A percentile compares a stretch with the other conserved stretches of the same genome.
Conservation (phyloP, 2,113 vertebrate genomes). For the Onychostruthus taczanowskii region DNA sequence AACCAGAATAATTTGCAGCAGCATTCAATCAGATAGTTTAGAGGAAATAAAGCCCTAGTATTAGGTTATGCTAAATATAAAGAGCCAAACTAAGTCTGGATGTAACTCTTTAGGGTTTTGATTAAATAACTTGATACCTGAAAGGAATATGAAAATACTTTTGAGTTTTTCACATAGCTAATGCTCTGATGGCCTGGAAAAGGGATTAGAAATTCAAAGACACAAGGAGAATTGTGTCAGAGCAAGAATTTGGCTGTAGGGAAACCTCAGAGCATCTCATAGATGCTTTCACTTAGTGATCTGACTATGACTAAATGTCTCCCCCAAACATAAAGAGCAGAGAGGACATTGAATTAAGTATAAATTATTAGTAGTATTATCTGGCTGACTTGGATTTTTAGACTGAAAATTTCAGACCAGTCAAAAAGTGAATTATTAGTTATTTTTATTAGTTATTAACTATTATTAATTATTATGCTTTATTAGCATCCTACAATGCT, state of each 20-base stretch:
- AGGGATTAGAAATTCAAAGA: conserved; percentile 3
- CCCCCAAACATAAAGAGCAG: background rate
- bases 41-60: conserved; percentile 60
- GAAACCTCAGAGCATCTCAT: background rate
- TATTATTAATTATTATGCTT: background rate
- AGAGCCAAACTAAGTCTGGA: conserved; percentile 28
- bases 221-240: background rate
- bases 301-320: background rate
- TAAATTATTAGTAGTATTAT: background rate
- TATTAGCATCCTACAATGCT: background rate
- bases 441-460: background rate
- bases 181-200: background rate
- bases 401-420: background rate
- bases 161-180: background rate
- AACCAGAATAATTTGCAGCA: conserved; percentile 68
- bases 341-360: background rate
- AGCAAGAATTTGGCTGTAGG: background rate
- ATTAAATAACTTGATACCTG: background rate
- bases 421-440: background rate
- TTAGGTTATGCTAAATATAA: conserved; percentile 59
- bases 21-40: conserved; percentile 60
- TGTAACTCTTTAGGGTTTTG: conserved; percentile 7
- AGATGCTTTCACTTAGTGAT: background rate
- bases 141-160: conserved; percentile 1
- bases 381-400: background rate